phyloP scores from a whole-genome alignment of 1,140 invertebrate genomes.

The Formica exsecta region DNA sequence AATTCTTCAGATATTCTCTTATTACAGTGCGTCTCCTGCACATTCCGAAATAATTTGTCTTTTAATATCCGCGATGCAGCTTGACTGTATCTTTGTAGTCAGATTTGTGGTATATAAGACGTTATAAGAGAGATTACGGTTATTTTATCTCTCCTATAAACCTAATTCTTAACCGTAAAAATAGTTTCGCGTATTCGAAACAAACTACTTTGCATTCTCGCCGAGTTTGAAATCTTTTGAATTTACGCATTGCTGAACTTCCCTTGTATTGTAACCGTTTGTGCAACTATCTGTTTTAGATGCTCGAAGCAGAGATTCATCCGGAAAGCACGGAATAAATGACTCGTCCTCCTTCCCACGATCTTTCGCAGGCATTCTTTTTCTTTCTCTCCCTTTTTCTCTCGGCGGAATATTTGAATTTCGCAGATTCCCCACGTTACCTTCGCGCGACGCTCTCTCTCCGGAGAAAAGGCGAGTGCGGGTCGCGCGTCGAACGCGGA shows the following conservation, averaged over 20 bases:
- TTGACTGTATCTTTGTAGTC: background rate
- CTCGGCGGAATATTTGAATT: constrained; percentile 77
- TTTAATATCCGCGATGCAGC: constrained; percentile 42
- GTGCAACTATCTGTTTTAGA: constrained; percentile 57
- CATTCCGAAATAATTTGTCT: constrained; percentile 50
- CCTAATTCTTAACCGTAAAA: constrained; percentile 28
- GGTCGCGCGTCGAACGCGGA: constrained; percentile 60
- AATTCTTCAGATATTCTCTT: constrained; percentile 59
- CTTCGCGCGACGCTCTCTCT: constrained; percentile 37
- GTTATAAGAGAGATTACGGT: constrained; percentile 7
- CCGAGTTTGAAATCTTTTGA: constrained; percentile 53
- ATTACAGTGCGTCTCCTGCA: constrained; percentile 32
- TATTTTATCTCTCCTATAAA: constrained; percentile 29
- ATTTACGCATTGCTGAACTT: constrained; percentile 56
- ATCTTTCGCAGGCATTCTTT: constrained; percentile 24
- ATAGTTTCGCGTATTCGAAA: constrained; percentile 1
- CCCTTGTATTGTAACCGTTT: constrained; percentile 47
- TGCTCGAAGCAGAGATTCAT: constrained; percentile 59
- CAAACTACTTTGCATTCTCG: constrained; percentile 49
- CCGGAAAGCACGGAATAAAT: constrained; percentile 54
- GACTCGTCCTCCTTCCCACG: constrained; percentile 20
- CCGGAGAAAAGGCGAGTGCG: constrained; percentile 34
- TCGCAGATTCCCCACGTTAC: constrained; percentile 73
- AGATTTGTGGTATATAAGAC: background rate
- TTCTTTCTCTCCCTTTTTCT: constrained; percentile 34